Base-by-base conservation (phyloP, 2,113 vertebrate genomes). In the Tautogolabrus adspersus region DNA sequence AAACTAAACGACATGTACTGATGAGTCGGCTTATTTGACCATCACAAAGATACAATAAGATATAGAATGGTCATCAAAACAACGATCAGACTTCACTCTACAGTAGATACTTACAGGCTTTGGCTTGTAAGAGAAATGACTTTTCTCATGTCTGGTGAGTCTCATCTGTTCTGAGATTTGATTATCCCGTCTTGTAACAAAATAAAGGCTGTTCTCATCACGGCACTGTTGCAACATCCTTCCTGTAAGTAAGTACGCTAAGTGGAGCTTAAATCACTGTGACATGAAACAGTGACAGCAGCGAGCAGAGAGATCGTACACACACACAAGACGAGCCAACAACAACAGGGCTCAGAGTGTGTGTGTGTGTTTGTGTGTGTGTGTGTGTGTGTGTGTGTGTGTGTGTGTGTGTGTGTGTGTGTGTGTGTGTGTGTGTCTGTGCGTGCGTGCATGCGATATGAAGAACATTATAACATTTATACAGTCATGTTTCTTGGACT, bases 241-340 rank as follows among this genome's bases (percentile, higher is more conserved):
- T 72, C 59, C 71, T 23, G 79, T 66, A 77, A 68, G 40, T 8
- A 16, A 57, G 49, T 10, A 0, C 46, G 16, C 37, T 9, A 18
- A 55, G 66, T 37, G 62, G 40, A 44, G 49, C 55, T 73, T 59
- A 66, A 71, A 69, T 57, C 55, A 55, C 0, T 3, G 49, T n/a
- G 68, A 82, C 61, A 67, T 16, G 12, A 65, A 77, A 44, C 83
- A 77, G 68, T 23, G 72, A 55, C 66, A 44, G 66, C 66, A 44
- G 66, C 46, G 6, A 42, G 22, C 15, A 30, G 37, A 79, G 10
- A 8, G 46, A 22, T 26, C 7, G n/a, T 8, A n/a, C n/a, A 34
- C 30, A 8, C 1, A 55, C 10, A 21, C 55, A 19, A 22, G 7
- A 19, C 26, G 1, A 26, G 42, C 57, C 65, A 71, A 37, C 55